A percentile compares a stretch with the other conserved stretches of the same genome.
Evolutionary conservation across 2,888 invertebrate genomes (phyloP).

Genomic region (Tipula vernalis): DNA sequence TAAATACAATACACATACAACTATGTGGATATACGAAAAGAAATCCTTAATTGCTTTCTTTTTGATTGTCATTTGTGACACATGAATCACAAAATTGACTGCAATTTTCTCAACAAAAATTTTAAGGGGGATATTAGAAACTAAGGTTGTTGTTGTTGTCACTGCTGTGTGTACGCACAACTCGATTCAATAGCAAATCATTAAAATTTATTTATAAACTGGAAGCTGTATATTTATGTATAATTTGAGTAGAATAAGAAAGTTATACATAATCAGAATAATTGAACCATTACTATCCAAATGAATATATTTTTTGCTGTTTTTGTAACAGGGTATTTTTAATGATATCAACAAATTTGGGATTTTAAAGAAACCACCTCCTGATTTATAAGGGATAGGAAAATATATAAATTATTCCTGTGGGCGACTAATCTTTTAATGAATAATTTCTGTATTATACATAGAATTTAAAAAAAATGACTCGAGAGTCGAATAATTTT

Average conservation of each 20-base stretch:
- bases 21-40: background rate
- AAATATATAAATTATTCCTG: background rate
- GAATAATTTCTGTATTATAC: background rate
- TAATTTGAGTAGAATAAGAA: background rate
- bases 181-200: background rate
- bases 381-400: background rate
- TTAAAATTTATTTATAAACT: background rate
- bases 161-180: background rate
- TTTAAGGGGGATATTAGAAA: background rate
- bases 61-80: constrained; percentile 4
- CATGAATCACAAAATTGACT: constrained; percentile 4
- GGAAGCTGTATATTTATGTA: background rate
- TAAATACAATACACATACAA: no score
- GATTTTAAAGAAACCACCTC: background rate
- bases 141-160: background rate
- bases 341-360: background rate
- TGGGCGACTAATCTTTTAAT: background rate
- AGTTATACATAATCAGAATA: background rate
- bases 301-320: background rate
- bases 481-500: no score
- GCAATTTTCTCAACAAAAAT: background rate
- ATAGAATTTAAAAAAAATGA: background rate
- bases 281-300: background rate
- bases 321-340: background rate
- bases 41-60: constrained; percentile 4